Evolutionary conservation across 2,888 invertebrate species (phyloP).

Genomic region (Lacanobia wlatinum): DNA sequence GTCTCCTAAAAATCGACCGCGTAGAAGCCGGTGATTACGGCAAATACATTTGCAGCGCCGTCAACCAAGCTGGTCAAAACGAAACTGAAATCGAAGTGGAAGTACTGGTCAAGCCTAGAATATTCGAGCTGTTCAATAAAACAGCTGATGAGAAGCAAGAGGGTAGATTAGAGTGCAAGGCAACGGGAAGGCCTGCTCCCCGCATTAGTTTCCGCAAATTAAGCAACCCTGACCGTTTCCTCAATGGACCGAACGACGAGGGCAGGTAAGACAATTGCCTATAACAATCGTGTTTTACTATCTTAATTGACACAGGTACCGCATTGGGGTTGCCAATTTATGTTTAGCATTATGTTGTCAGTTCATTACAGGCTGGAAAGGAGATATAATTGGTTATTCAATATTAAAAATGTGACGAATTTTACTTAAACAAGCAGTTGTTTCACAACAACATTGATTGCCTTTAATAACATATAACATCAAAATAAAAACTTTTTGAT

Average conservation of each 20-base stretch:
- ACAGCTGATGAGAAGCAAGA: conserved; percentile 92
- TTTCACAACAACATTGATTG: conserved; percentile 9
- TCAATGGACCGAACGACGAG: conserved; percentile 92
- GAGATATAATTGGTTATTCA: background rate
- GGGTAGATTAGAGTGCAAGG: conserved; percentile 93
- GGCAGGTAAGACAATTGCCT: conserved; percentile 79
- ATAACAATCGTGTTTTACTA: conserved; percentile 63
- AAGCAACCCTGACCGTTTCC: conserved; percentile 92
- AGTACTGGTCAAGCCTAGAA: conserved; percentile 94
- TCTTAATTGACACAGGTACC: conserved; percentile 61
- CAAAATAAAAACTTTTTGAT: conserved; percentile 24
- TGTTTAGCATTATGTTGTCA: conserved; percentile 11
- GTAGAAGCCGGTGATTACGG: conserved; percentile 95
- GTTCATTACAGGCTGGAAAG: conserved; percentile 13
- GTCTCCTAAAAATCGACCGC: conserved; percentile 93
- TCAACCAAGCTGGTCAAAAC: conserved; percentile 94
- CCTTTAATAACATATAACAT: background rate
- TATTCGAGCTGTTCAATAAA: conserved; percentile 94
- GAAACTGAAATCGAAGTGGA: conserved; percentile 93
- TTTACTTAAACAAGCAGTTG: background rate
- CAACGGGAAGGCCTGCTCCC: conserved; percentile 95
- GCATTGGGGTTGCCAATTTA: conserved; percentile 18
- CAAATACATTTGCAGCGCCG: conserved; percentile 95
- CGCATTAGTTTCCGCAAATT: conserved; percentile 95
- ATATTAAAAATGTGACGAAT: background rate